A percentile compares a stretch with the other conserved stretches of the same genome.
phyloP scores from a whole-genome alignment of 2,797 vertebrate genomes.

The Lithobates sylvaticus region DNA sequence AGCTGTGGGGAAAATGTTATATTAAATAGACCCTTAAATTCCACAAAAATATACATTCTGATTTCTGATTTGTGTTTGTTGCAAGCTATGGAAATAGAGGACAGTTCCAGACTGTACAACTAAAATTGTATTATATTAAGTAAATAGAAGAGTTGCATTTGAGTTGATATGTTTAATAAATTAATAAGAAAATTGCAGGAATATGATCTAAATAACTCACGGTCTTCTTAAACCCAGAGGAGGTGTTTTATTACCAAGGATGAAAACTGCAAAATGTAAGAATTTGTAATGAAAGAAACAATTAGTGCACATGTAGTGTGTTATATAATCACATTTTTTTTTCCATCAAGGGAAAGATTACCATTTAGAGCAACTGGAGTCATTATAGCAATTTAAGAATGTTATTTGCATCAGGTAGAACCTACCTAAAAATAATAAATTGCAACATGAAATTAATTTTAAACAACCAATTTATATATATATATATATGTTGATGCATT shows the following conservation, averaged over 20 bases:
- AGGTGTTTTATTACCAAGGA: conserved; percentile 28
- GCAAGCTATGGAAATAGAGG: background rate
- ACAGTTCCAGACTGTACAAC: background rate
- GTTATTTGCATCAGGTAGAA: background rate
- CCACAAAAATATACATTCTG: background rate
- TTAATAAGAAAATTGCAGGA: conserved; percentile 23
- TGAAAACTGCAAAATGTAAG: conserved; percentile 10
- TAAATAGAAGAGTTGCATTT: conserved; percentile 7
- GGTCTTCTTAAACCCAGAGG: conserved; percentile 18
- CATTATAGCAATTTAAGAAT: background rate
- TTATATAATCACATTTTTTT: conserved; percentile 20
- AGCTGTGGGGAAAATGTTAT: background rate
- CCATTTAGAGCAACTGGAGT: background rate
- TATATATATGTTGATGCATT: too few species aligned
- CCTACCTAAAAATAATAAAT: background rate
- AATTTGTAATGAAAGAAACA: conserved; percentile 17
- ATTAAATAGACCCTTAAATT: background rate
- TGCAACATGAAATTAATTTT: background rate
- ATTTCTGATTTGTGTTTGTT: background rate
- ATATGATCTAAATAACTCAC: conserved; percentile 1
- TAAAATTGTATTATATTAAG: background rate
- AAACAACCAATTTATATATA: background rate
- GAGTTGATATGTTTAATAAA: conserved; percentile 18
- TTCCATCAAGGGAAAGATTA: conserved; percentile 30
- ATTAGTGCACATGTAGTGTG: conserved; percentile 31